Base-by-base conservation (phyloP, 2,888 invertebrate genomes). In the Agapostemon virescens region DNA sequence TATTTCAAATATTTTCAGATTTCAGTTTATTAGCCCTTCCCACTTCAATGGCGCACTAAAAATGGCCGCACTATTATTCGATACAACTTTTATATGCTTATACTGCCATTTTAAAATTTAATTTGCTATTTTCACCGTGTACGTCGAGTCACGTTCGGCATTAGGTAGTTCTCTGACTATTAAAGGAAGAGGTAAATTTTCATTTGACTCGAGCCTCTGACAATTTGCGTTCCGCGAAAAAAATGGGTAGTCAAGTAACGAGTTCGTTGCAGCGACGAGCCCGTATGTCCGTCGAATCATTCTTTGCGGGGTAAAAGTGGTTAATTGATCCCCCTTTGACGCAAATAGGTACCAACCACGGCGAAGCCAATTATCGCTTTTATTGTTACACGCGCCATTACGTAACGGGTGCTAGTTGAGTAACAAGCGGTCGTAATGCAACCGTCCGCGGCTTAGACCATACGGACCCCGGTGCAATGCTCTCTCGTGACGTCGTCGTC, bases 311-410 rank as follows among this genome's bases (percentile, higher is more conserved):
- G 33, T 42, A n/a, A 66, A 75, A 75, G 36, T 55, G 55, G 69
- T 78, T 40, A 61, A 70, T 70, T 70, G 58, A 63, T 66, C 40
- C 20, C 70, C n/a, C 45, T 71, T 63, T 67, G 77, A 71, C 70
- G 77, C 61, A 71, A 45, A n/a, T 33, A 58, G 30, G 7, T 58
- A 30, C 45, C 55, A 30, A 15, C 15, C 45, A 20, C 58, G 49
- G 30, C 45, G 66, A 79, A 79, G 58, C 79, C 69, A 68, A 72
- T 79, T 69, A 72, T 75, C 64, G 45, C 69, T 72, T 66, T 72
- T 66, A 63, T 68, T 69, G 40, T 82, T 49, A 30, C 13, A 73
- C 55, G 17, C 52, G n/a, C 13, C 13, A 45, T 82, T 81, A 79
- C 26, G 33, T 75, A 81, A 79, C 23, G 52, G 23, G 13, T 30